These are phyloP conservation scores for Lynx canadensis DNA, from an alignment of 2,113 vertebrate genomes.

Conservation along the genomic window DNA sequence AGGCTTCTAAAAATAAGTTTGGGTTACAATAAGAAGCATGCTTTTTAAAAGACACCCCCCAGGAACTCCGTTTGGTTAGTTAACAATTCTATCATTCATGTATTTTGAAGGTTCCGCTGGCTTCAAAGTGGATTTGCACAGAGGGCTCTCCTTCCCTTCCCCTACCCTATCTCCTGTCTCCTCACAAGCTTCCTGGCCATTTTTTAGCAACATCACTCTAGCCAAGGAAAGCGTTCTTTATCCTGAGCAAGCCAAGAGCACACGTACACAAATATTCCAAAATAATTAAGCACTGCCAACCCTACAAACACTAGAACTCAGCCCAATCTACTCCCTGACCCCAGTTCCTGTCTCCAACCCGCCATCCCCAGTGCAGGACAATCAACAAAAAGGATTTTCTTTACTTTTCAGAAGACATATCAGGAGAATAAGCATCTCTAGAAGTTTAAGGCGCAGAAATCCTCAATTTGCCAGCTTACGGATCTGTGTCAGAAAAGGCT, in stretches of 20 bases:
- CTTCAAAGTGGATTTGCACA: neutral
- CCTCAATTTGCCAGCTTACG: neutral
- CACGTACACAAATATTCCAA: neutral
- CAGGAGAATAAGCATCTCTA: neutral
- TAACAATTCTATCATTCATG: neutral
- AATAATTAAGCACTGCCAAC: neutral
- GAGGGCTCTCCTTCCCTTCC: neutral
- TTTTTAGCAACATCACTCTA: neutral
- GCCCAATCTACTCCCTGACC: neutral
- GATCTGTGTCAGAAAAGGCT: slow-evolving; percentile 5
- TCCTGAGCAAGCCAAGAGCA: neutral
- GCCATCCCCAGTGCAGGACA: neutral
- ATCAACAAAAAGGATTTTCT: neutral
- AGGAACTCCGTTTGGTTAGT: neutral
- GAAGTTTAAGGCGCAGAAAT: neutral
- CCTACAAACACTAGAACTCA: neutral
- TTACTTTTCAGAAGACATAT: neutral
- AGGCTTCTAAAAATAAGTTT: slow-evolving; percentile 30
- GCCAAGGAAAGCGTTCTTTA: neutral
- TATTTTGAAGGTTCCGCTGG: neutral
- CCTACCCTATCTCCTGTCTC: neutral
- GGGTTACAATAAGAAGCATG: neutral
- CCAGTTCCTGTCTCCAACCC: neutral
- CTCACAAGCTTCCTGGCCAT: neutral
- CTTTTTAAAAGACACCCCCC: neutral